Base-by-base conservation (phyloP, 2,888 invertebrate genomes). In the Tanypteryx hageni region DNA sequence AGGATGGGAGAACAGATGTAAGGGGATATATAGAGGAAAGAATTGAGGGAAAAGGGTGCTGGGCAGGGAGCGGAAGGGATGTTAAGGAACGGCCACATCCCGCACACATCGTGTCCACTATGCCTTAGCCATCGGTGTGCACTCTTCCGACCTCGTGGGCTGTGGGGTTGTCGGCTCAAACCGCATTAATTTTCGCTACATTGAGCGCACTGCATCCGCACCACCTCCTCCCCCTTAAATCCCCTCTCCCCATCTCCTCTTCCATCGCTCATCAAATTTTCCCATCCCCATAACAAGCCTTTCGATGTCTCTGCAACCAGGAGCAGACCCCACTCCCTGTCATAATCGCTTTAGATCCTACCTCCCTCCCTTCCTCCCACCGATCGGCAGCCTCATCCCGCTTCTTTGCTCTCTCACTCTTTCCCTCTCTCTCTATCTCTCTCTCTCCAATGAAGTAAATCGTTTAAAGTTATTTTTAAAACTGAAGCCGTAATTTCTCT, bases 111-210 rank as follows among this genome's bases (percentile, higher is more conserved):
- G 2, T 18, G 22, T 59, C n/a, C 59, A 11, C 27, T 2, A 44
- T 31, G 59, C 59, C 31, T 31, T 59, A 16, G 7, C 61, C 64
- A 16, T 64, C 83, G 3, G 7, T 27, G 89, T 16, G 27, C 89
- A 89, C 31, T 89, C 89, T 89, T 89, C 89, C 89, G 64, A 27
- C 61, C 44, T 58, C 89, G 64, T 89, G 89, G 89, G 11, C 64
- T 61, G 31, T 64, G 44, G 89, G 85, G 85, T 86, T n/a, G 85
- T 56, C 44, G 89, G 89, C 89, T 89, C 64, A 31, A 64, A 89
- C 89, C 89, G 89, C 89, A 89, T 89, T 64, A 89, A 31, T 59
- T 58, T 64, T 89, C 89, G 64, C 89, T 89, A 89, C 89, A 89
- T 89, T 89, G 89, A 61, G 89, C 64, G 44, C 89, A 58, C 89